Conservation (phyloP, 2,113 vertebrate species). For the Odontophorus gujanensis region DNA sequence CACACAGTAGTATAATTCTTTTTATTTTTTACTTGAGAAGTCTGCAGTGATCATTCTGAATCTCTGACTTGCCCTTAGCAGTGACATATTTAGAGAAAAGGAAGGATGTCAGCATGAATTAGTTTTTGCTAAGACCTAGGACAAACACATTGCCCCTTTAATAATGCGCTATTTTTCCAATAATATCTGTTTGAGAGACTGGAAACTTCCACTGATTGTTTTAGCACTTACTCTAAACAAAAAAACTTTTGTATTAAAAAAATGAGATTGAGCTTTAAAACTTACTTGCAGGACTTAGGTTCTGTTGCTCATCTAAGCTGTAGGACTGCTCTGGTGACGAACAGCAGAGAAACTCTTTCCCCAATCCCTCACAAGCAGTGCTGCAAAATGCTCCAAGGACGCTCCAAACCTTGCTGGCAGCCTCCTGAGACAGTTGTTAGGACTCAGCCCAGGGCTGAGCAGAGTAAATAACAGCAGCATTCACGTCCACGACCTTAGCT, state of each 20-base stretch:
- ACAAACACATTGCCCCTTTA: background rate
- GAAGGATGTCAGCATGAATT: background rate
- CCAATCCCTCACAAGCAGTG: background rate
- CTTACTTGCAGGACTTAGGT: background rate
- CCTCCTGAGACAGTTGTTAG: background rate
- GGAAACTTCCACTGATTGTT: constrained; percentile 25
- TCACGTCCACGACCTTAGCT: background rate
- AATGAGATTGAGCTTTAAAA: constrained; percentile 20
- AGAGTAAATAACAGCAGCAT: background rate
- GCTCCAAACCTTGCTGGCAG: background rate
- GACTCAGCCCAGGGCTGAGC: background rate
- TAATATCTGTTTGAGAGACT: background rate
- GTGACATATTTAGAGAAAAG: background rate
- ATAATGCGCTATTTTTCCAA: constrained; percentile 17
- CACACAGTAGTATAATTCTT: background rate
- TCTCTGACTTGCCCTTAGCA: background rate
- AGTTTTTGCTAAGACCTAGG: background rate
- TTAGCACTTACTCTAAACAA: constrained; percentile 23
- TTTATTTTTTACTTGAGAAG: background rate
- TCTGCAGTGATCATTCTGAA: background rate
- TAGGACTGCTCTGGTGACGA: background rate
- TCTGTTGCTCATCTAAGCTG: background rate
- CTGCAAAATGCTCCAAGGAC: background rate
- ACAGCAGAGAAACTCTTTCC: background rate
- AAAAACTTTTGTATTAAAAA: constrained; percentile 6